Conservation (phyloP, 1,140 invertebrate species). For the Panulirus ornatus region DNA sequence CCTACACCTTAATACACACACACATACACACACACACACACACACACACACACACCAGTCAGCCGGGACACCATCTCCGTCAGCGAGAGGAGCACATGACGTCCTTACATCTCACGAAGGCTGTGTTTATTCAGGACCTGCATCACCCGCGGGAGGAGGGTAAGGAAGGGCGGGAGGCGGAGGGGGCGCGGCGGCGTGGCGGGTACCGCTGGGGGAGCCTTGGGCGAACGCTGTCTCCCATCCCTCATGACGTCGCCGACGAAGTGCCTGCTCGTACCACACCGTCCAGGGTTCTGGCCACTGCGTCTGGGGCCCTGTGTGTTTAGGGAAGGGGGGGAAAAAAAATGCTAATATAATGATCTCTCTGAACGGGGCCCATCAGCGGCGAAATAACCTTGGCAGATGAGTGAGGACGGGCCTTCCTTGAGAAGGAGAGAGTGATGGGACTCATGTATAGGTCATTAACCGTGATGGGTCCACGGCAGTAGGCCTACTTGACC, state of each 20-base stretch:
- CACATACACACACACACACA: conserved; percentile 57
- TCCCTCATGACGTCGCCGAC: background rate
- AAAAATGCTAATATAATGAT: conserved; percentile 38
- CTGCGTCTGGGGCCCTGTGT: too few species aligned
- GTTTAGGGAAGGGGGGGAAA: background rate
- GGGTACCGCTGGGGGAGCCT: background rate
- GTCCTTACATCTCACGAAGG: too few species aligned
- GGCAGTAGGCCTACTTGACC: too few species aligned
- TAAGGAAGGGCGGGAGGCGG: background rate
- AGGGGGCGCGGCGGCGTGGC: background rate
- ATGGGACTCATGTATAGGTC: too few species aligned
- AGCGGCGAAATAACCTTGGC: conserved; percentile 9
- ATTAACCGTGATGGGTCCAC: too few species aligned
- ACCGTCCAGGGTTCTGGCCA: too few species aligned
- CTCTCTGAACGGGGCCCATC: conserved; percentile 13
- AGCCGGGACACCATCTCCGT: too few species aligned
- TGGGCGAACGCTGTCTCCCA: background rate
- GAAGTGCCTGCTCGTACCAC: too few species aligned
- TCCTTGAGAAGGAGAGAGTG: too few species aligned
- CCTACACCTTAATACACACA: conserved; percentile 44
- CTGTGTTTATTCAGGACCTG: too few species aligned
- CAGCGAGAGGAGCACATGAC: too few species aligned
- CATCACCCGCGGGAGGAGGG: too few species aligned
- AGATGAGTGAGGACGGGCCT: conserved; percentile 39
- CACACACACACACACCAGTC: conserved; percentile 30